Evolutionary conservation across 2,888 invertebrate genomes (phyloP).

Genomic region (Acanthosoma haemorrhoidale): DNA sequence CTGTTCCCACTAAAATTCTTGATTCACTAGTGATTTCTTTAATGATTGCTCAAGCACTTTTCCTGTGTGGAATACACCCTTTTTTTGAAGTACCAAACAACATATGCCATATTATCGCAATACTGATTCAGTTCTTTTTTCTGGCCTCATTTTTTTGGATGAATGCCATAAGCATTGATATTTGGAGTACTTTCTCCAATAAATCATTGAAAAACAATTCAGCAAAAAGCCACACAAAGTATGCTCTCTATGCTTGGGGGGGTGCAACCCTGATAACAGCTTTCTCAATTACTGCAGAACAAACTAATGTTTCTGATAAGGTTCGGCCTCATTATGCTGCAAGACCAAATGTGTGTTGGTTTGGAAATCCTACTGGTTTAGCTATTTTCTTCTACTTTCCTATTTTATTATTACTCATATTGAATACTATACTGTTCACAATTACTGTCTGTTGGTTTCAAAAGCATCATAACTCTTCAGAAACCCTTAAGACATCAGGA

Average conservation of each 20-base stretch:
- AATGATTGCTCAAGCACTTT: slow-evolving; percentile 23
- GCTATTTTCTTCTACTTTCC: slow-evolving; percentile 29
- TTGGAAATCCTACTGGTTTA: slow-evolving; percentile 13
- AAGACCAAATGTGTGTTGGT: slow-evolving; percentile 27
- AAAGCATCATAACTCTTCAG: slow-evolving; percentile 15
- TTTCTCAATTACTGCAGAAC: neutral
- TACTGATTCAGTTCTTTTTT: slow-evolving; percentile 29
- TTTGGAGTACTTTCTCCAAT: slow-evolving; percentile 32
- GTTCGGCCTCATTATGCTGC: slow-evolving; percentile 20
- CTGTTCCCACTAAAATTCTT: slow-evolving; percentile 27
- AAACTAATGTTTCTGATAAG: slow-evolving; percentile 8
- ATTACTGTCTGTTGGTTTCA: slow-evolving; percentile 32
- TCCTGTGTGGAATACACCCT: slow-evolving; percentile 24
- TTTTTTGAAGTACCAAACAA: neutral
- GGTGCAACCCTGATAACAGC: neutral
- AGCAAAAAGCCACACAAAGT: neutral
- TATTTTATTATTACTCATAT: slow-evolving; percentile 3
- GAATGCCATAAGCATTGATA: slow-evolving; percentile 34
- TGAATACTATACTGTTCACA: slow-evolving; percentile 22
- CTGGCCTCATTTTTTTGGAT: slow-evolving; percentile 32
- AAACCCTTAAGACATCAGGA: slow-evolving; percentile 16
- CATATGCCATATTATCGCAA: slow-evolving; percentile 20
- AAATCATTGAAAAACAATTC: neutral
- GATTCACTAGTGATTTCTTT: slow-evolving; percentile 29
- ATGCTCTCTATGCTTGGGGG: slow-evolving; percentile 32